Evolutionary conservation across 2,888 invertebrate species (phyloP), one percentile per base, ranked within the genome.

Genomic region (Drosophila paucipuncta): DNA sequence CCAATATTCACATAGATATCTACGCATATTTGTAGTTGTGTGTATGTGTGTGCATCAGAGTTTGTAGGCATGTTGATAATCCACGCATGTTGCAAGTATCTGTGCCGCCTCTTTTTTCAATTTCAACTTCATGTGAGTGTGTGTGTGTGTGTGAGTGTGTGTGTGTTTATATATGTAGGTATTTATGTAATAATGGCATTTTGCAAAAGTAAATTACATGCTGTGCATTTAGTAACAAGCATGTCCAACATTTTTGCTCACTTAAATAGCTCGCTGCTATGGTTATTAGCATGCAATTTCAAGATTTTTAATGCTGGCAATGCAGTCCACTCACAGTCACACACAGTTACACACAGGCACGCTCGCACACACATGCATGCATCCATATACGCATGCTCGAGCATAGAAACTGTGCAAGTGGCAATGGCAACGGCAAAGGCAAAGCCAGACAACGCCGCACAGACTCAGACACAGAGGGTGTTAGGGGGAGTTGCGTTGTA

Each of bases 181-280:
- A 52, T 55, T 59, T 62, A 63, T 59, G 59, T 68, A 83, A 79
- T 72, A 73, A 85, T 88, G 73, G 83, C 77, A 85, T 72, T 88
- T 76, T 61, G 77, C 73, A 78, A 79, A 77, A 73, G 68, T 78
- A 85, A 85, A 85, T 85, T 88, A 88, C 85, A 85, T 88, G 85
- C 79, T 78, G 73, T 88, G 88, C 76, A 83, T 85, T 85, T 88
- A 68, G 88, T 85, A 85, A 85, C 85, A 68, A 88, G 85, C 85
- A 88, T 88, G 85, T 85, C 83, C 82, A 85, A 85, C 85, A 83
- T 88, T 78, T 85, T 83, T 88, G 81, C 88, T 73, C 85, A 85
- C 79, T 85, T 88, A 85, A 85, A 81, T 83, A 72, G 74, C 80
- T 70, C 82, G 53, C 68, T 76, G 80, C 65, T 72, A 80, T 72